Evolutionary conservation across 1,140 invertebrate genomes (phyloP).

Genomic region (Drosophila aff.): DNA sequence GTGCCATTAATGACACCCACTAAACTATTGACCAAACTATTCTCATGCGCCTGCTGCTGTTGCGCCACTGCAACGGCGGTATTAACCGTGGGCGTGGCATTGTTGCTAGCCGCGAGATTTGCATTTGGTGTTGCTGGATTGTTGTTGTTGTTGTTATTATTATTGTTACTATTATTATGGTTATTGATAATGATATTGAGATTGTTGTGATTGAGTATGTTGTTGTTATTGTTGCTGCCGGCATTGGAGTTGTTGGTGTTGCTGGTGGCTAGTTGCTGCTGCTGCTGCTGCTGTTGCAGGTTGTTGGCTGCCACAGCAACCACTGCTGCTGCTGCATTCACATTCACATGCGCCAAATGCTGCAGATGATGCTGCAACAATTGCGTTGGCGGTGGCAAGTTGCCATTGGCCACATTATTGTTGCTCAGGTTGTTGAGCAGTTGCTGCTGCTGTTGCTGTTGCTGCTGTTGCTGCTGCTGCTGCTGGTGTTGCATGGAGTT

Average conservation of each 20-base stretch:
- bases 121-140: conserved; percentile 83
- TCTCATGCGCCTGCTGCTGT: conserved; percentile 72
- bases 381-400: conserved; percentile 76
- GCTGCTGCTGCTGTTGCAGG: conserved; percentile 73
- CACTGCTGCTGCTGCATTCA: conserved; percentile 74
- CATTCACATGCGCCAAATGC: conserved; percentile 83
- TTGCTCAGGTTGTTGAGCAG: conserved; percentile 55
- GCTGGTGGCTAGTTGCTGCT: conserved; percentile 44
- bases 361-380: conserved; percentile 84
- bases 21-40: conserved; percentile 76
- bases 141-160: conserved; percentile 61
- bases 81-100: conserved; percentile 62
- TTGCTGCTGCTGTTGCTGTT: conserved; percentile 32
- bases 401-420: conserved; percentile 61
- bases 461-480: conserved; percentile 49
- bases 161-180: conserved; percentile 63
- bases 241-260: conserved; percentile 53
- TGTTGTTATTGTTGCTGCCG: conserved; percentile 54
- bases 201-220: conserved; percentile 75
- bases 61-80: conserved; percentile 63
- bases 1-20: conserved; percentile 73
- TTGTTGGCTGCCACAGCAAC: conserved; percentile 75
- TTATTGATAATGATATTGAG: conserved; percentile 72
- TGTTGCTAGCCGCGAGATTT: conserved; percentile 59
- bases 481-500: conserved; percentile 54